Percentiles rank a stretch among this genome's conserved stretches.
Evolutionary conservation across 2,888 invertebrate species (phyloP).

Genomic region (Heliconius erato): DNA sequence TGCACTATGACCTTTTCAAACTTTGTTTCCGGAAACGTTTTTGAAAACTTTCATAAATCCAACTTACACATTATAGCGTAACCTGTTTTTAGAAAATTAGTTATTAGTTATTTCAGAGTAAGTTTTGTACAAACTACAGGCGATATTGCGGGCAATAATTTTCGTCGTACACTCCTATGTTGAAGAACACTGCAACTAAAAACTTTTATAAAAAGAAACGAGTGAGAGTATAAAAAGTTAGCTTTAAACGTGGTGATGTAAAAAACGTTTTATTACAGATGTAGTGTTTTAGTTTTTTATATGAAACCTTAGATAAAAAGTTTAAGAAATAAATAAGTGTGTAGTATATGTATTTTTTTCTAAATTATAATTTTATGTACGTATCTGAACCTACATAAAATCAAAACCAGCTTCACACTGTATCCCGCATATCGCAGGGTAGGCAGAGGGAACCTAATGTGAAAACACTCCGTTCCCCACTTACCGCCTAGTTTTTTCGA

Average conservation of each 20-base stretch:
- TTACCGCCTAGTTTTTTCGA: too few relatives aligned
- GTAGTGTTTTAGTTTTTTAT: not conserved
- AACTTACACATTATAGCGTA: not conserved
- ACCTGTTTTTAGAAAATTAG: not conserved
- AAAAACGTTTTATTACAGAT: constrained; percentile 20
- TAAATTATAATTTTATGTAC: too few relatives aligned
- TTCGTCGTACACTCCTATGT: constrained; percentile 3
- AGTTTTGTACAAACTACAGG: not conserved
- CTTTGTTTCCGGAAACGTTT: not conserved
- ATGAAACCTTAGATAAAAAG: too few relatives aligned
- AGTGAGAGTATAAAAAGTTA: constrained; percentile 9
- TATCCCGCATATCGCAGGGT: too few relatives aligned
- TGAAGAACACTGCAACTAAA: constrained; percentile 24
- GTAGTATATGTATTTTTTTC: too few relatives aligned
- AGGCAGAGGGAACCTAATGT: too few relatives aligned
- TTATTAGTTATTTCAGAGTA: not conserved
- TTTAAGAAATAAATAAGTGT: too few relatives aligned
- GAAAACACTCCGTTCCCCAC: too few relatives aligned
- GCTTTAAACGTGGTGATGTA: constrained; percentile 10
- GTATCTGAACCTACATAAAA: too few relatives aligned
- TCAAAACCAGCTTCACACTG: too few relatives aligned
- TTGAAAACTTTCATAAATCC: not conserved
- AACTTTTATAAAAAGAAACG: constrained; percentile 9
- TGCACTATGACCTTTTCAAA: not conserved
- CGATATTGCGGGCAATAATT: constrained; percentile 12